These are phyloP conservation scores for Spongilla lacustris DNA, from an alignment of 37 sponge, comb jelly and placozoan species.

Conservation along the genomic window DNA sequence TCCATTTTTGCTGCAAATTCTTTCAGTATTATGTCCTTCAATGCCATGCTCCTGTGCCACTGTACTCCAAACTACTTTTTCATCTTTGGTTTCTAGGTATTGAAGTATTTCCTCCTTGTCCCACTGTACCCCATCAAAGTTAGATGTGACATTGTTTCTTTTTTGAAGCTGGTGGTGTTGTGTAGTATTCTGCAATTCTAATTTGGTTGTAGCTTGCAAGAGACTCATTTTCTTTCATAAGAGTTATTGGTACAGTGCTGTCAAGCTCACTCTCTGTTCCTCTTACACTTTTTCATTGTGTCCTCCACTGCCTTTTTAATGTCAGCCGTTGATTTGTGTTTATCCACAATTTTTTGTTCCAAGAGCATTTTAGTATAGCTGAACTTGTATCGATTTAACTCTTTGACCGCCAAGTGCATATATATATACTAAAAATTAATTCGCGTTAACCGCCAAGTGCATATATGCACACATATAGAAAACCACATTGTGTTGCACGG, in stretches of 20 bases:
- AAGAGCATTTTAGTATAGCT: not conserved
- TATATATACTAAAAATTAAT: too few species aligned
- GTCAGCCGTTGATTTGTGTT: not conserved
- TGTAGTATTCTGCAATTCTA: not conserved
- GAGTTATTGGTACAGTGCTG: not conserved
- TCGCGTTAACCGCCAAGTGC: too few species aligned
- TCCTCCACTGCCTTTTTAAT: not conserved
- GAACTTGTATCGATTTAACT: not conserved
- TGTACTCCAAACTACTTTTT: constrained; percentile 20
- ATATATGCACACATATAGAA: too few species aligned
- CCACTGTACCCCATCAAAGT: constrained; percentile 36
- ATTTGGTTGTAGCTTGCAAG: not conserved
- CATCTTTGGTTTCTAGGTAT: constrained; percentile 11
- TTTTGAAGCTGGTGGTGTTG: not conserved
- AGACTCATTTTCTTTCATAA: constrained; percentile 1
- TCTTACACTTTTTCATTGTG: not conserved
- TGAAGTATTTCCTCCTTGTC: constrained; percentile 20
- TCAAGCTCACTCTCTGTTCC: not conserved
- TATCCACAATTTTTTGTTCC: not conserved
- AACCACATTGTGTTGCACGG: too few species aligned
- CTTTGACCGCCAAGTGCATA: too few species aligned
- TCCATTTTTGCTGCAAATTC: constrained; percentile 7
- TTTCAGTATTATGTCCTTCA: constrained; percentile 12
- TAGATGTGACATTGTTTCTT: constrained; percentile 5
- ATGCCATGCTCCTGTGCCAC: constrained; percentile 29